Evolutionary conservation across 2,888 invertebrate species (phyloP), one percentile per base, ranked within the genome.

Genomic region (Andrena marginata): DNA sequence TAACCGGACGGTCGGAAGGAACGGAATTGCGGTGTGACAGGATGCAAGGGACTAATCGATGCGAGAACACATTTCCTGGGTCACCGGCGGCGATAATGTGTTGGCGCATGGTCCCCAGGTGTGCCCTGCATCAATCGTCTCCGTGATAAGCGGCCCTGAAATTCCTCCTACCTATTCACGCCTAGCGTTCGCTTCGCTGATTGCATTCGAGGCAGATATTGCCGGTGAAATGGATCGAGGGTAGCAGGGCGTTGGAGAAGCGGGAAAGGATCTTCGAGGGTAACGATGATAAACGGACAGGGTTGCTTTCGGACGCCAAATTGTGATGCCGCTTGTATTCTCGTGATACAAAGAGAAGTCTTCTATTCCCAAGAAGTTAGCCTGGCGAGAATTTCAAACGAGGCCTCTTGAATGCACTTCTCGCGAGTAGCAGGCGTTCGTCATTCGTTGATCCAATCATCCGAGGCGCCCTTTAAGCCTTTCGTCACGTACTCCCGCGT

Each of bases 11-110:
- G 51, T 59, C 23, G 70, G 76, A 82, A 75, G 82, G 73, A 82
- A 82, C 70, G 76, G 75, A 71, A 79, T 68, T 42, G 71, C 65
- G 68, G 73, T 71, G 48, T n/a, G 60, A 63, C 49, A 56, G 85
- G 54, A 75, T 76, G 54, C 69, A 65, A 59, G 33, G 20, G 74
- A 68, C 60, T 87, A 78, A 87, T 87, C 84, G 87, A 87, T 85
- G 64, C 60, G 74, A 56, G 76, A 31, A 77, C 72, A 69, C 77
- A 73, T 81, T 85, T 85, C 81, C 85, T 78, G 74, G 64, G 42
- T 70, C 76, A 60, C 62, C 49, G 67, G 33, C 31, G 26, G 29
- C 20, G 65, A 74, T 74, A 76, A 77, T 49, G 67, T 51, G 62
- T 56, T 54, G 63, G 72, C 20, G 64, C 31, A 35, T 23, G 42